A percentile compares a stretch with the other conserved stretches of the same genome.
Evolutionary conservation across 2,888 invertebrate genomes (phyloP).

Genomic region (Nephrotoma guestfalica): DNA sequence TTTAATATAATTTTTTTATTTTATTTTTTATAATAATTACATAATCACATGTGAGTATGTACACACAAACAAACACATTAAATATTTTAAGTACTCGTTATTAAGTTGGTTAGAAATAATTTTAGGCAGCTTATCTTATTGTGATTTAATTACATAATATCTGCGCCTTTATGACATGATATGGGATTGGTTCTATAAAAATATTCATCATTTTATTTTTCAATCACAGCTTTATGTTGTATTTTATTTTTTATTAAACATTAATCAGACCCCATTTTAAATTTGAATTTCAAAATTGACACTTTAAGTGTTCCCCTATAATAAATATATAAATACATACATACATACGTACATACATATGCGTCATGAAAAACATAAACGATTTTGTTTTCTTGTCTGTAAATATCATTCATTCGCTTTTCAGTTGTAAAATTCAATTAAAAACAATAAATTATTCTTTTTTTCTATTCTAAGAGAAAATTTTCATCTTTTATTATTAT

Average conservation of each 20-base stretch:
- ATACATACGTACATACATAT: not conserved
- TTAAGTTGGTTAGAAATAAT: not conserved
- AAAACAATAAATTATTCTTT: not conserved
- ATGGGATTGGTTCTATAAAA: not conserved
- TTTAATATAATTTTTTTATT: not conserved
- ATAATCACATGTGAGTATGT: too few species aligned
- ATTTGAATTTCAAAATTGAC: not conserved
- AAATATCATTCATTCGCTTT: not conserved
- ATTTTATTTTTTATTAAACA: not conserved
- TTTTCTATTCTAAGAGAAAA: not conserved
- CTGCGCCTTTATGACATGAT: not conserved
- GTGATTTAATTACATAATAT: not conserved
- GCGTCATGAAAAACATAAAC: not conserved
- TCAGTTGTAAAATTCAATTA: not conserved
- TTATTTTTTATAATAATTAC: too few species aligned
- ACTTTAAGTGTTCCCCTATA: not conserved
- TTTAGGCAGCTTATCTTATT: not conserved
- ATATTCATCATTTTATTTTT: not conserved
- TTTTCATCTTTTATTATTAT: not conserved
- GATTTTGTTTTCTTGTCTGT: not conserved
- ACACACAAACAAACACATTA: not conserved
- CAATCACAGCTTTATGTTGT: not conserved
- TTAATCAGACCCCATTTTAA: not conserved
- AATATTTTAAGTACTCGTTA: not conserved
- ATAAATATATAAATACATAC: not conserved